A percentile compares a stretch with the other conserved stretches of the same genome.
These are phyloP conservation scores for Myripristis jacobus DNA, from an alignment of 2,797 vertebrate genomes.

Conservation along the genomic window DNA sequence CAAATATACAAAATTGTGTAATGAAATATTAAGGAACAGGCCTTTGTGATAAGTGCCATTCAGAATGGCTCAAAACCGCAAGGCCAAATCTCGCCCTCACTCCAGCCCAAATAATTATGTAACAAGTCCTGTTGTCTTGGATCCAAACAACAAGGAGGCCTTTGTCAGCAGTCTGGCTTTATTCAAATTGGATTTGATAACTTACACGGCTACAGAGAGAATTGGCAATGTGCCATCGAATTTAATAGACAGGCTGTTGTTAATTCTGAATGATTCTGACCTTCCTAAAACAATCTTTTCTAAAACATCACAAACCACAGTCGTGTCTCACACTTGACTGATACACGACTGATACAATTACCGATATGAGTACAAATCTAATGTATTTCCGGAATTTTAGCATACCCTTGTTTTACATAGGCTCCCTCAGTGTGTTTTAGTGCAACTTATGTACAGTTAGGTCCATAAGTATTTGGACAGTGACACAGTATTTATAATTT, in stretches of 20 bases:
- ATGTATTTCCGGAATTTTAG: too few relatives aligned
- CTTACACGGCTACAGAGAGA: not conserved
- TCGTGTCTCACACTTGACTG: too few relatives aligned
- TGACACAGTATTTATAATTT: too few relatives aligned
- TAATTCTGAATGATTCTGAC: not conserved
- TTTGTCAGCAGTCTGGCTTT: not conserved
- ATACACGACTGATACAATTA: too few relatives aligned
- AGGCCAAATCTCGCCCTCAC: not conserved
- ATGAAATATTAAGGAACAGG: not conserved
- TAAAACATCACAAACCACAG: too few relatives aligned
- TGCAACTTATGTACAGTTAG: too few relatives aligned
- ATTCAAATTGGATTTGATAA: not conserved
- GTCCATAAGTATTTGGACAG: too few relatives aligned
- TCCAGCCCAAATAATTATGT: conserved; percentile 3
- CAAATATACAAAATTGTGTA: not conserved
- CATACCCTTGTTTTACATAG: too few relatives aligned
- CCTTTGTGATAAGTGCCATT: conserved; percentile 10
- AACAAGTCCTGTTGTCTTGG: not conserved
- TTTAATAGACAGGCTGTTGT: too few relatives aligned
- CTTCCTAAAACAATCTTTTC: not conserved
- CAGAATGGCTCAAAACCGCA: not conserved
- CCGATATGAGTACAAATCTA: too few relatives aligned
- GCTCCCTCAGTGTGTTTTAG: too few relatives aligned
- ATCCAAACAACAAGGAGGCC: conserved; percentile 18
- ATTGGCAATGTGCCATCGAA: too few relatives aligned